Conservation (phyloP, 1,140 invertebrate species). For the Melipona quadrifasciata region DNA sequence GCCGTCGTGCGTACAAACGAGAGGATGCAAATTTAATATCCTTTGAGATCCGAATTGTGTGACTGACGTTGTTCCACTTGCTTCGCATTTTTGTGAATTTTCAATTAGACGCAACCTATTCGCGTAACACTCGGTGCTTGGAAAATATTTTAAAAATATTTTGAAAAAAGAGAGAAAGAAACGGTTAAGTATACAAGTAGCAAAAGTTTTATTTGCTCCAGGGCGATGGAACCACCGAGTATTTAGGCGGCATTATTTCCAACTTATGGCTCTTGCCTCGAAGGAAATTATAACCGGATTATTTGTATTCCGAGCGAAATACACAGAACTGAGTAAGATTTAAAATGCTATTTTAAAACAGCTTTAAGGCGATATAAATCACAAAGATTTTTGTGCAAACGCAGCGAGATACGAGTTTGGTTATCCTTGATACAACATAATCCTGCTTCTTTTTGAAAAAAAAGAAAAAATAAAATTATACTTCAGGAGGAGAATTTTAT, state of each 20-base stretch:
- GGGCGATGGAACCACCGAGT: background rate
- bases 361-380: slow-evolving; percentile 17
- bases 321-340: background rate
- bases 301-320: slow-evolving; percentile 9
- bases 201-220: background rate
- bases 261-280: background rate
- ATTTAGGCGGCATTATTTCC: background rate
- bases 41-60: background rate
- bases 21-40: background rate
- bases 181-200: no score
- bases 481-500: background rate
- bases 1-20: background rate
- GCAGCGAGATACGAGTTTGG: background rate
- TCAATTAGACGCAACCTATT: background rate
- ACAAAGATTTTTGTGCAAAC: background rate
- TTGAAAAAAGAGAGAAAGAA: no score
- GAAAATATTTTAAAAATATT: background rate
- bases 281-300: background rate
- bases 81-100: background rate
- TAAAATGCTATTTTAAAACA: background rate
- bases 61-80: background rate
- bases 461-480: background rate
- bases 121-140: background rate
- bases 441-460: background rate
- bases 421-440: background rate